Evolutionary conservation across 2,888 invertebrate species (phyloP), one percentile per base, ranked within the genome.

Genomic region (Gortyna flavago): DNA sequence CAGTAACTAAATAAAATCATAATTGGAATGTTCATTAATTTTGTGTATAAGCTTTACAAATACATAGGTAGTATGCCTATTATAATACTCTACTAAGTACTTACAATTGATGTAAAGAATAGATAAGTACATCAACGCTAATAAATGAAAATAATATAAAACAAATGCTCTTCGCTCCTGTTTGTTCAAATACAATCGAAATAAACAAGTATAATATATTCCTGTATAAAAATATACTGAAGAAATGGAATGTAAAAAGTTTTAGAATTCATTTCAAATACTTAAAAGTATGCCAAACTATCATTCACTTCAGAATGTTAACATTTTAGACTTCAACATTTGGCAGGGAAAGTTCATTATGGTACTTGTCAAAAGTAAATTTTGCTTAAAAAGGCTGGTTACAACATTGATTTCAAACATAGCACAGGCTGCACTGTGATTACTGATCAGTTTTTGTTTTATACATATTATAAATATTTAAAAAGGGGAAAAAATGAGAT

Each of bases 191-290:
- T 79, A 72, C 62, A 80, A 80, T 80, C 51, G 66, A 71, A 65
- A 79, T 68, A 84, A 65, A 66, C 32, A 74, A 77, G 74, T 71
- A 72, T 59, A 65, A 87, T 81, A 87, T 81, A 85, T 77, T 85
- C 78, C 54, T 75, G 65, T 84, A 77, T 85, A 81, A 80, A 88
- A 88, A 86, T 90, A 91, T 92, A 92, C 89, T 90, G 90, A 89
- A 85, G 89, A 85, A 89, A 87, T 93, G 93, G 93, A 93, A 93
- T 93, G 93, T 93, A 83, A 88, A 87, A 87, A 89, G 88, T 87
- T 85, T 72, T 71, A 85, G 74, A 81, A 85, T 80, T 71, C 71
- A 77, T 59, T 85, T 77, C 69, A 62, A 66, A 51, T 41, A 41
- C 41, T 11, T 41, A 41, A n/a, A n/a, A n/a, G n/a, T 73, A 86